These are phyloP conservation scores for Lampropteryx suffumata DNA, from an alignment of 2,888 invertebrate genomes.

Conservation along the genomic window DNA sequence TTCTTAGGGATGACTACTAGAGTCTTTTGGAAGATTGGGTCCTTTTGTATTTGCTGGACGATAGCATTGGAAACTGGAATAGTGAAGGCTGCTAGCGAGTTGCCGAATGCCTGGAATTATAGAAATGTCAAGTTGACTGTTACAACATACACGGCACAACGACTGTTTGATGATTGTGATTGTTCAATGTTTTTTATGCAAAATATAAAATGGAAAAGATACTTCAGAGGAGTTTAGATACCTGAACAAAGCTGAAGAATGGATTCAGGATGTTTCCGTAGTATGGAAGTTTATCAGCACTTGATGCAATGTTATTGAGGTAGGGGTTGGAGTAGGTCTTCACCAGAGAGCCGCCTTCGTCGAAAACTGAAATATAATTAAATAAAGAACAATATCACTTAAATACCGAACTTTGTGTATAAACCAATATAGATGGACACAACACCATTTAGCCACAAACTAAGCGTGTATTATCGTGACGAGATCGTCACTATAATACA, in stretches of 20 bases:
- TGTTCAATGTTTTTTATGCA: no score
- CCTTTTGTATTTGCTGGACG: constrained; percentile 59
- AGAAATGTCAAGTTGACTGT: no score
- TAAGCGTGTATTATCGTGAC: no score
- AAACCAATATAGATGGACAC: no score
- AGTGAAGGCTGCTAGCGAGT: constrained; percentile 58
- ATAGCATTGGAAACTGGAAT: constrained; percentile 72
- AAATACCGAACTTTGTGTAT: no score
- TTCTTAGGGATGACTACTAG: constrained; percentile 52
- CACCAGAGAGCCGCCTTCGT: constrained; percentile 68
- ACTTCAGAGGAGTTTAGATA: no score
- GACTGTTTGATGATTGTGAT: no score
- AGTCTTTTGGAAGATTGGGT: constrained; percentile 66
- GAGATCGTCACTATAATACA: no score
- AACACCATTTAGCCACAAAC: no score
- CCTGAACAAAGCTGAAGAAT: constrained; percentile 61
- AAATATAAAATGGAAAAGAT: constrained; percentile 20
- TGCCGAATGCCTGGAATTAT: constrained; percentile 44
- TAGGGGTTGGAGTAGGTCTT: constrained; percentile 64
- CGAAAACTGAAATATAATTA: constrained; percentile 69
- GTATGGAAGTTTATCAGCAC: constrained; percentile 54
- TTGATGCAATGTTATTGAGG: constrained; percentile 53
- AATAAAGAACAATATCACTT: no score
- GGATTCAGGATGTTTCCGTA: constrained; percentile 64
- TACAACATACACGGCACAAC: no score